Percentiles rank a stretch among this genome's conserved stretches.
Evolutionary conservation across 2,113 vertebrate species (phyloP).

Genomic region (Clinocottus analis): DNA sequence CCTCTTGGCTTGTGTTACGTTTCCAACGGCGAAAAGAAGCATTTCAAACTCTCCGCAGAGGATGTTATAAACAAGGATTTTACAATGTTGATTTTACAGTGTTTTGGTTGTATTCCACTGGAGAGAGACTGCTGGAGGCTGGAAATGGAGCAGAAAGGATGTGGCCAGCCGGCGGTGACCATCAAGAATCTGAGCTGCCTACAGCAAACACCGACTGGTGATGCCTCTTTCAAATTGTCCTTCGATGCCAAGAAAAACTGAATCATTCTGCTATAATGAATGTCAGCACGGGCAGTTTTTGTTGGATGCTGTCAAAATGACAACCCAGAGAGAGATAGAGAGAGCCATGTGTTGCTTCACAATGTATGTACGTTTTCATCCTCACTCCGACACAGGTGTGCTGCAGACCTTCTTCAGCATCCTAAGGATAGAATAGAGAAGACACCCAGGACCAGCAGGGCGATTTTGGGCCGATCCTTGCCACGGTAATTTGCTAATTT

Average conservation of each 20-base stretch:
- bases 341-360: neutral
- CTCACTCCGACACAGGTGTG: neutral
- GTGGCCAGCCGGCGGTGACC: neutral
- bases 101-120: neutral
- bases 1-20: no score
- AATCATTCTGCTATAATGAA: neutral
- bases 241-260: neutral
- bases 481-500: no score
- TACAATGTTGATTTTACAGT: neutral
- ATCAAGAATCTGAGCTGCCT: neutral
- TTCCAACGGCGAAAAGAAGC: neutral
- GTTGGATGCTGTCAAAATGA: neutral
- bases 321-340: neutral
- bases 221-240: neutral
- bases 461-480: no score
- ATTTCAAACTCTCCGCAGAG: neutral
- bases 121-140: neutral
- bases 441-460: no score
- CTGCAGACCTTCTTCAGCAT: neutral
- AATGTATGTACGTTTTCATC: neutral
- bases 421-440: no score
- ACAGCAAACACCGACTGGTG: neutral
- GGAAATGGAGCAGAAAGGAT: neutral
- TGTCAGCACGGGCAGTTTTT: neutral
- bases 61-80: neutral